Base-by-base conservation (phyloP, 2,113 vertebrate genomes). In the Myrmecophaga tridactyla region DNA sequence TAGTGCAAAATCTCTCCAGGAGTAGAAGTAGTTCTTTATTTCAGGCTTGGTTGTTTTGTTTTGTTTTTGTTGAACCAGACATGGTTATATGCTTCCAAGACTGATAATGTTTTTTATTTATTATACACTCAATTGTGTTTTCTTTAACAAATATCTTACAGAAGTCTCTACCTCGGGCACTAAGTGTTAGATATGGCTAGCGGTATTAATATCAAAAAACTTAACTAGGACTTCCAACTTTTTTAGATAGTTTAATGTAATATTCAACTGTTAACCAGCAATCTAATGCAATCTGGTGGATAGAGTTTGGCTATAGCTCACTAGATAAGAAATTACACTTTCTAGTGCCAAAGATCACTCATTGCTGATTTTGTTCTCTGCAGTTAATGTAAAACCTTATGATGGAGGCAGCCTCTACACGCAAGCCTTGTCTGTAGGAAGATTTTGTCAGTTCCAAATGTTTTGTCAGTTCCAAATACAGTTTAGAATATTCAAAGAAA, bases 391-490 rank as follows among this genome's bases (percentile, higher is more conserved):
- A 76, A 91, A 94, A 78, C n/a, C 72, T 58, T 43, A 3, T 29
- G 4, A 0, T 39, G 9, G 76, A 34, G 86, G 29, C 11, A 48
- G 85, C 43, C 12, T 39, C n/a, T 85, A 14, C 72, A 78, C 17
- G 14, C 63, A 48, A 34, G 29, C 58, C 81, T 92, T 41, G 73
- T 94, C 73, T 69, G 82, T 23, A 29, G 48, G 53, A 63, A 90
- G 95, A 90, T 51, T 73, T 0, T 86, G 43, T 92, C 92, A 1
- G 1, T 87, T 83, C 56, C 34, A 1, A 87, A 58, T 86, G 7
- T 92, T 95, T 86, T 95, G 70, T 69, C 25, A 76, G 48, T 93
- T 96, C 39, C 83, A 96, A 96, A 96, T 96, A 93, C 84, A 94
- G 58, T 88, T 95, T 85, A n/a, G 95, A 95, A 95, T 75, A 92